These are phyloP conservation scores for Eristalis intricaria DNA, from an alignment of 2,888 invertebrate genomes.

Conservation along the genomic window DNA sequence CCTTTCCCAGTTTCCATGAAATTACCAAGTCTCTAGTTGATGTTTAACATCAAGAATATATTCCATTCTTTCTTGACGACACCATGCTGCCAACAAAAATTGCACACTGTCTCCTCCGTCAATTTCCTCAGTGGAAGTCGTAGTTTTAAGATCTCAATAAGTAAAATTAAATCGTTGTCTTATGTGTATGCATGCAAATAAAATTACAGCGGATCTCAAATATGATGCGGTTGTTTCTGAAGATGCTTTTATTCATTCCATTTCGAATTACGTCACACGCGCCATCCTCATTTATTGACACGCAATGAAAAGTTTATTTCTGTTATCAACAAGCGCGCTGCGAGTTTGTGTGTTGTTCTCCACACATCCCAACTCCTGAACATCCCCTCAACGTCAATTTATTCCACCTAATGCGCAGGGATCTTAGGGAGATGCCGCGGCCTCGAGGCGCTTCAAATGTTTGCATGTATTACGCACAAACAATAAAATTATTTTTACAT, in stretches of 20 bases:
- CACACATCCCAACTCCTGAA: conserved; percentile 10
- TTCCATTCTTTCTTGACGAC: not conserved
- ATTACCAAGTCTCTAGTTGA: too few species aligned
- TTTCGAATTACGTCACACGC: not conserved
- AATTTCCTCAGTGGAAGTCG: not conserved
- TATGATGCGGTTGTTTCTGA: not conserved
- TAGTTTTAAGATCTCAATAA: not conserved
- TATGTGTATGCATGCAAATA: not conserved
- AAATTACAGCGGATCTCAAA: not conserved
- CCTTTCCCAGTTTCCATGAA: too few species aligned
- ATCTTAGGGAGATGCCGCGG: not conserved
- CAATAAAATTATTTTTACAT: conserved; percentile 46
- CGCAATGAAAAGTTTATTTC: conserved; percentile 27
- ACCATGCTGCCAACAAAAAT: too few species aligned
- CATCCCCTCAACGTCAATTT: not conserved
- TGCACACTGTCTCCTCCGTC: not conserved
- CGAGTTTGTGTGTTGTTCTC: conserved; percentile 3
- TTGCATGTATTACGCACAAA: not conserved
- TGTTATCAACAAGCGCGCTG: conserved; percentile 19
- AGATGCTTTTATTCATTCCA: not conserved
- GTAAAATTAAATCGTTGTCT: not conserved
- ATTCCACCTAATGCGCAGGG: conserved; percentile 20
- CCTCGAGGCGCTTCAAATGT: conserved; percentile 1
- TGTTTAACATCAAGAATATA: too few species aligned
- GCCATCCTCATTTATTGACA: conserved; percentile 19